These are phyloP conservation scores for Argyra leucocephala DNA, from an alignment of 2,888 invertebrate genomes.

Conservation along the genomic window DNA sequence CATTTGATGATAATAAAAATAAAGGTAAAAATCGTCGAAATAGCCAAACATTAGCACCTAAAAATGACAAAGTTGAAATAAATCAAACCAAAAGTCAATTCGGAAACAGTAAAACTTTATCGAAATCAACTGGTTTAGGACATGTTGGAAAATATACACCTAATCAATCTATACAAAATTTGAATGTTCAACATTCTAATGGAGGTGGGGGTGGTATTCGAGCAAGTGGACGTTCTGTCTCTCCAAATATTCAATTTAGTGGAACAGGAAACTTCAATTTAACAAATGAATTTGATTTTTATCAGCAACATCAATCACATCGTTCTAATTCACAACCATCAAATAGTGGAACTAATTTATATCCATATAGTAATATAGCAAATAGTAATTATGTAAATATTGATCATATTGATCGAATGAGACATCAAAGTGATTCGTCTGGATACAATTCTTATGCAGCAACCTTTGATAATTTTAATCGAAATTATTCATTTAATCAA, in stretches of 20 bases:
- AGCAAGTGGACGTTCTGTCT: background rate
- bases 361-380: slow-evolving; percentile 21
- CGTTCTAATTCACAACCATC: slow-evolving; percentile 11
- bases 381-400: slow-evolving; percentile 48
- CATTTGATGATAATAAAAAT: slow-evolving; percentile 53
- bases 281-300: slow-evolving; percentile 23
- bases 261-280: slow-evolving; percentile 36
- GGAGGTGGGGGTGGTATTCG: slow-evolving; percentile 33
- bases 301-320: slow-evolving; percentile 25
- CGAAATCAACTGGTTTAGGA: slow-evolving; percentile 57
- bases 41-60: slow-evolving; percentile 26
- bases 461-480: slow-evolving; percentile 38
- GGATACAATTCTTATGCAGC: slow-evolving; percentile 27
- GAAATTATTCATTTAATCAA: slow-evolving; percentile 39
- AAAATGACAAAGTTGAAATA: slow-evolving; percentile 17
- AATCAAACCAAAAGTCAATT: slow-evolving; percentile 49
- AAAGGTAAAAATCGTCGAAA: slow-evolving; percentile 29
- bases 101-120: slow-evolving; percentile 59
- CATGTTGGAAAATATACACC: slow-evolving; percentile 77
- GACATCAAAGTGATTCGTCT: slow-evolving; percentile 34
- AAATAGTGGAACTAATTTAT: slow-evolving; percentile 7
- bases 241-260: slow-evolving; percentile 37
- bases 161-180: slow-evolving; percentile 42
- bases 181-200: slow-evolving; percentile 31
- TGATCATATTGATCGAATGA: slow-evolving; percentile 49